Evolutionary conservation across 2,888 invertebrate genomes (phyloP).

Genomic region (Ophion ventricosus): DNA sequence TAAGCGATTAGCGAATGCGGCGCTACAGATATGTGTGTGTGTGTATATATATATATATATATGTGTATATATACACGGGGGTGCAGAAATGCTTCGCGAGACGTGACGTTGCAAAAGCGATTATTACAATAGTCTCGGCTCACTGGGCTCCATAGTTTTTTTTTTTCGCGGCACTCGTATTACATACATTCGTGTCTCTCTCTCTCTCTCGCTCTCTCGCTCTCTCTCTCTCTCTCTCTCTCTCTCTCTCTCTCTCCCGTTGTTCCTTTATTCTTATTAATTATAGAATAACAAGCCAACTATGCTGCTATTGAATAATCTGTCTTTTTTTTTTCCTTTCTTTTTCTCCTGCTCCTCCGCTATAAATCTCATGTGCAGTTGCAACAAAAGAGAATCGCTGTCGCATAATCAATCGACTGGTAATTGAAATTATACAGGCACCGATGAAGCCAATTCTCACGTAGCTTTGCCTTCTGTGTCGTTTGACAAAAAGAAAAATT

Average conservation of each 20-base stretch:
- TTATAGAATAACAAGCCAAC: slow-evolving; percentile 49
- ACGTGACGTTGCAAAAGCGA: slow-evolving; percentile 44
- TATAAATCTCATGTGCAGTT: slow-evolving; percentile 23
- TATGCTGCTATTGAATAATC: slow-evolving; percentile 25
- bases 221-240: slow-evolving; percentile 5
- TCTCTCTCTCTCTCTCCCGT: slow-evolving; percentile 10
- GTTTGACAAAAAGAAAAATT: neutral
- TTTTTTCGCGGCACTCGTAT: slow-evolving; percentile 37
- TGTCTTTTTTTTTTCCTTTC: slow-evolving; percentile 23
- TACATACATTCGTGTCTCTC: slow-evolving; percentile 27
- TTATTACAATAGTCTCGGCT: slow-evolving; percentile 56
- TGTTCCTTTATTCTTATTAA: slow-evolving; percentile 42
- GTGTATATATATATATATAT: neutral
- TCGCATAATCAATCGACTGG: slow-evolving; percentile 43
- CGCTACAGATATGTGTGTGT: too few relatives aligned
- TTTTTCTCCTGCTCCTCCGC: neutral
- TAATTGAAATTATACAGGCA: slow-evolving; percentile 36
- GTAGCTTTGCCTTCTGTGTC: slow-evolving; percentile 67
- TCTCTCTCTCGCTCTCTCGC: neutral
- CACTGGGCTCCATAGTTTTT: slow-evolving; percentile 56
- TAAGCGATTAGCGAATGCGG: slow-evolving; percentile 52
- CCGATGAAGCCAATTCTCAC: slow-evolving; percentile 22
- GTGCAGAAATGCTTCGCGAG: slow-evolving; percentile 18
- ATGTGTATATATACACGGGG: neutral
- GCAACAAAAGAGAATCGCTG: slow-evolving; percentile 29